Evolutionary conservation across 2,113 vertebrate genomes (phyloP).

Genomic region (Sapayoa aenigma): DNA sequence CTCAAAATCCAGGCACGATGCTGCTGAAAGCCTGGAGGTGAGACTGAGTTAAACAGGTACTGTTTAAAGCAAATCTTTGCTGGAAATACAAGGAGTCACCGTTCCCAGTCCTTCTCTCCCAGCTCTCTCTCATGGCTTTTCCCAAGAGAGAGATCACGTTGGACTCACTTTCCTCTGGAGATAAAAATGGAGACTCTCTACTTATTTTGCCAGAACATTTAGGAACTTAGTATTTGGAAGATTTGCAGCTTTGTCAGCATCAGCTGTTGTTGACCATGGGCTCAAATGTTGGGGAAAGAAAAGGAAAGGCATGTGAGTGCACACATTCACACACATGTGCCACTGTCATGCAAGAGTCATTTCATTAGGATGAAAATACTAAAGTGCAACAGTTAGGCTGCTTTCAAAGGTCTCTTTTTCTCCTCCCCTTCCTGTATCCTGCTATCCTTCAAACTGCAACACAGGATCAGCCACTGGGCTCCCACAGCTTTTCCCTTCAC

Average conservation of each 20-base stretch:
- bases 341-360: neutral
- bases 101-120: neutral
- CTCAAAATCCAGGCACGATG: fast-evolving
- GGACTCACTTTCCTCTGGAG: neutral
- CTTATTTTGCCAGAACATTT: neutral
- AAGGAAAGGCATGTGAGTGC: neutral
- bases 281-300: neutral
- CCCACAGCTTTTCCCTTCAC: neutral
- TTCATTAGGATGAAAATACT: neutral
- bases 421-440: too few relatives aligned
- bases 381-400: neutral
- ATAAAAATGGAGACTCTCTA: neutral
- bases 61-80: neutral
- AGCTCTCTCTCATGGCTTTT: neutral
- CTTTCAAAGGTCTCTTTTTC: neutral
- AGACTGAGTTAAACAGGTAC: neutral
- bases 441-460: neutral
- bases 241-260: neutral
- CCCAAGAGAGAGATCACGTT: neutral
- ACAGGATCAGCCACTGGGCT: neutral
- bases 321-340: fast-evolving
- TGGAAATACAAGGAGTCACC: neutral
- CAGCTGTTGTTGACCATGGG: neutral
- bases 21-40: neutral
- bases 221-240: neutral